Evolutionary conservation across 2,888 invertebrate species (phyloP), one percentile per base, ranked within the genome.

Genomic region (Masnerella sp.): DNA sequence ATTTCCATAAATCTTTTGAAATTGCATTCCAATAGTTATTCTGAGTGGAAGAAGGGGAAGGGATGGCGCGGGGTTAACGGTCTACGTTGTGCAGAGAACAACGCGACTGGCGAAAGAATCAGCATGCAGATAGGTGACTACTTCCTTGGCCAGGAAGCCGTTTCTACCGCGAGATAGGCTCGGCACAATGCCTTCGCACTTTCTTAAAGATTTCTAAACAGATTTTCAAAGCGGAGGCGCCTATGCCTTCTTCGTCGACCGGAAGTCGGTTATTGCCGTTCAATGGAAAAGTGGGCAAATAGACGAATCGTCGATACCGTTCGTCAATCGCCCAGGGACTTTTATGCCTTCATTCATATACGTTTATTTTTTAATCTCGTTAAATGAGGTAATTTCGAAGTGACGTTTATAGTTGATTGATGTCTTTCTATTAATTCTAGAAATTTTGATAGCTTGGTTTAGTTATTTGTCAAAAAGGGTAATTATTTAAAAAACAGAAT

Each of bases 201-300:
- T 81, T 80, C 80, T 73, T 80, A 64, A 77, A 61, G 78, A 81
- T 81, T 81, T 81, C 79, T 80, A 81, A 80, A 80, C 73, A 77
- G 74, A 80, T 77, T 79, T 80, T 78, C 77, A 74, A 78, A 72
- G 71, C 40, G 47, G 61, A 69, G 69, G 61, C 75, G 68, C n/a
- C 64, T 54, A 45, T 61, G 43, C 67, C 61, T 56, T 52, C 67
- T 45, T 52, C 65, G 18, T 47, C 52, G 59, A 18, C 69, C 69
- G 72, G 72, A 75, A 72, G 75, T 69, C 36, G 52, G 47, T 38
- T 30, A 11, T 45, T 25, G 49, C 47, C 42, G 28, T 5, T 54
- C 20, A 17, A 62, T 38, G 43, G 20, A 49, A 52, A 61, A 34
- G 14, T 38, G 51, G 17, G 20, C 42, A 51, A 58, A 62, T 32